Evolutionary conservation across 2,888 invertebrate genomes (phyloP), one percentile per base, ranked within the genome.

Genomic region (Ophion slaviceki): DNA sequence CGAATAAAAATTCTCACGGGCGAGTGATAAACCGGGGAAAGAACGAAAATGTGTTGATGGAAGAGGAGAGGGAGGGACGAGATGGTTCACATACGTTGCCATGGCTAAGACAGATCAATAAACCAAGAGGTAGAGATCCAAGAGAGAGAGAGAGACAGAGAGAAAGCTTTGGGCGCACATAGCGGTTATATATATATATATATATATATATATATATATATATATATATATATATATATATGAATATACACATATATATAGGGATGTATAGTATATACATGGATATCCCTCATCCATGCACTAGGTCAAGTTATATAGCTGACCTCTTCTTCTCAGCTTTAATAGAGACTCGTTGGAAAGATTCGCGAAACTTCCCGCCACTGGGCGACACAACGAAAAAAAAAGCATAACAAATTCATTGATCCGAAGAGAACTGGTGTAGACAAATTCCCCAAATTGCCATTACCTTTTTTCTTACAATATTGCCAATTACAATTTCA

Each of bases 251-350:
- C 1, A 62, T 28, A 61, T 80, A 72, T 78, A 76, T 76, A 89
- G 90, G 89, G 91, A 90, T 89, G 89, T 87, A 90, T 90, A 89
- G 89, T 74, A 77, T 71, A 53, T 91, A 90, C 89, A 91, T 90
- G 84, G 78, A 85, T 88, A 90, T 91, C 91, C 91, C 92, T 93
- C 92, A 89, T 91, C 91, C 91, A 93, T 92, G 91, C 91, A 93
- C 92, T 93, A 93, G 93, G 93, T 93, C 93, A 93, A 93, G 91
- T 93, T 93, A 90, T 93, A 93, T 93, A 93, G 92, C 91, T 89
- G 91, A 91, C 88, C 88, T 91, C 86, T 84, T 81, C 88, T 90
- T 89, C 81, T 88, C 88, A 90, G 88, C 89, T 91, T 92, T 88
- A 89, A 90, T 88, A 88, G 82, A 75, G 72, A 74, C 67, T 82